phyloP scores from a whole-genome alignment of 1,140 invertebrate genomes.

The Bombus waltoni region DNA sequence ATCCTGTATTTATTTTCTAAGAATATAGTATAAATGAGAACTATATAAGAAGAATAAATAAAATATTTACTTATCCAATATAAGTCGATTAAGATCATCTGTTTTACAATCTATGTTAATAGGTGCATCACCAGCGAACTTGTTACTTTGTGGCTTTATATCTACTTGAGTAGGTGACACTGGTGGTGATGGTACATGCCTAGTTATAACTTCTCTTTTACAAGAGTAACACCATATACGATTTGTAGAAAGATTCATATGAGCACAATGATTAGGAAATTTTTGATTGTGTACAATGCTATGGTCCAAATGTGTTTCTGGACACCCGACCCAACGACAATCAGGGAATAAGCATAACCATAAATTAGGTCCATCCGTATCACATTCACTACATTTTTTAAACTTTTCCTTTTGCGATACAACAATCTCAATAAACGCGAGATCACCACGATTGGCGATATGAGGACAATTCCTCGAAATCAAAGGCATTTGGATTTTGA shows the following conservation, averaged over 20 bases:
- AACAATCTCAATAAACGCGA: slow-evolving; percentile 73
- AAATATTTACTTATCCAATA: slow-evolving; percentile 63
- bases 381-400: slow-evolving; percentile 77
- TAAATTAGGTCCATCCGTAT: slow-evolving; percentile 86
- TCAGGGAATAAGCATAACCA: slow-evolving; percentile 92
- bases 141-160: slow-evolving; percentile 70
- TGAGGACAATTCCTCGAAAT: slow-evolving; percentile 77
- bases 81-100: slow-evolving; percentile 67
- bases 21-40: not conserved
- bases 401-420: slow-evolving; percentile 74
- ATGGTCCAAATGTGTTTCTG: slow-evolving; percentile 90
- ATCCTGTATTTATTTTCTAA: not conserved
- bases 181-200: slow-evolving; percentile 71
- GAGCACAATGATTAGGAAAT: slow-evolving; percentile 88
- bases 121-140: slow-evolving; percentile 71
- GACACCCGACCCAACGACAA: slow-evolving; percentile 91
- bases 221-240: slow-evolving; percentile 94
- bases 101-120: slow-evolving; percentile 72
- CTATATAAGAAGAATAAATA: not conserved
- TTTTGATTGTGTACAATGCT: slow-evolving; percentile 90
- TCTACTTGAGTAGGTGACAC: slow-evolving; percentile 78
- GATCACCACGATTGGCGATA: slow-evolving; percentile 73
- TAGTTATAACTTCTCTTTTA: slow-evolving; percentile 87
- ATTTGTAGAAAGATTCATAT: slow-evolving; percentile 92
- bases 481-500: slow-evolving; percentile 73